A percentile compares a stretch with the other conserved stretches of the same genome.
Evolutionary conservation across 2,888 invertebrate species (phyloP).

Genomic region (Acanthopleura granulata): DNA sequence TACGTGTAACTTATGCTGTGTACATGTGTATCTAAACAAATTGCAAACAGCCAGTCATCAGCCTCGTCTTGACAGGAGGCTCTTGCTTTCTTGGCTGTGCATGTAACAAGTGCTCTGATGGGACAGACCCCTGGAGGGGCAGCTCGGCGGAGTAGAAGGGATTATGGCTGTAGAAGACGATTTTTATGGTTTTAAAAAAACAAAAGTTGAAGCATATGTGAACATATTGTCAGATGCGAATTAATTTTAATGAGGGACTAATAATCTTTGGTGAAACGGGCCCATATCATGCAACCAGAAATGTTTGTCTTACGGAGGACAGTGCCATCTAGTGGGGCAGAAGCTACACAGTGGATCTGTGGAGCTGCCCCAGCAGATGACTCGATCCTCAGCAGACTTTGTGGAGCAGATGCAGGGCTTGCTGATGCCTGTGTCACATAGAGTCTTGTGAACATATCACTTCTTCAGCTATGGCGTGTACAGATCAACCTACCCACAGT

Average conservation of each 20-base stretch:
- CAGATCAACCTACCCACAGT: too few species aligned
- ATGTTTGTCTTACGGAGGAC: too few species aligned
- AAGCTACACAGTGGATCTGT: too few species aligned
- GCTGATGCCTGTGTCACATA: too few species aligned
- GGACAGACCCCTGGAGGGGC: not conserved
- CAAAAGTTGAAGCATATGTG: not conserved
- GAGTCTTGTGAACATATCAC: too few species aligned
- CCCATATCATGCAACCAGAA: constrained; percentile 7
- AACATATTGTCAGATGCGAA: not conserved
- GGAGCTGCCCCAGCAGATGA: too few species aligned
- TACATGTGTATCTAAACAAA: not conserved
- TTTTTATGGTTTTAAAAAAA: not conserved
- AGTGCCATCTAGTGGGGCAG: too few species aligned
- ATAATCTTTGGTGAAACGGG: constrained; percentile 7
- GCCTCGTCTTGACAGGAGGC: constrained; percentile 5
- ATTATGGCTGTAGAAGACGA: not conserved
- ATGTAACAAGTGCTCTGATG: not conserved
- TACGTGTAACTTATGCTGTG: not conserved
- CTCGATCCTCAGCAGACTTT: too few species aligned
- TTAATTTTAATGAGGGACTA: not conserved
- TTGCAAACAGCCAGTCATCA: constrained; percentile 9
- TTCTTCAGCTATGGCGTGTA: too few species aligned
- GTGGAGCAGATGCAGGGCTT: too few species aligned
- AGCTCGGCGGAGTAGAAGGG: not conserved
- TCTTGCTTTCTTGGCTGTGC: not conserved